These are phyloP conservation scores for Antitype chi DNA, from an alignment of 2,888 invertebrate species.

Conservation along the genomic window DNA sequence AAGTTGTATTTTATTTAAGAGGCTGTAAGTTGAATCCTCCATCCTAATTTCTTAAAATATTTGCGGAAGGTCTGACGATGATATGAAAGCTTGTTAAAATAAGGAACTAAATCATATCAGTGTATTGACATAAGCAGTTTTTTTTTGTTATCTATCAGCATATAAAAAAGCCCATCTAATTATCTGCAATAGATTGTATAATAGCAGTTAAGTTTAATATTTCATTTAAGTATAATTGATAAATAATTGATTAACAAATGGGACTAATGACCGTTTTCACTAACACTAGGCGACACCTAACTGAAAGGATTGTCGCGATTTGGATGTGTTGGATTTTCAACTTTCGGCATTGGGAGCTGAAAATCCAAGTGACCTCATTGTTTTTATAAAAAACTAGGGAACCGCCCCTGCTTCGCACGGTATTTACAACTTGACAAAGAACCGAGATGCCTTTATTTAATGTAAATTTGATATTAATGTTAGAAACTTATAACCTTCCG, in stretches of 20 bases:
- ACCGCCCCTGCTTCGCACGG: background rate
- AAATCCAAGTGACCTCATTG: background rate
- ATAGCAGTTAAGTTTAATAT: background rate
- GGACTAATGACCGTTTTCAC: background rate
- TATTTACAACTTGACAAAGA: background rate
- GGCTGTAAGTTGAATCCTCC: too few relatives aligned
- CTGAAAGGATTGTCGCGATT: background rate
- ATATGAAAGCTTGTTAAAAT: background rate
- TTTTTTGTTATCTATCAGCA: background rate
- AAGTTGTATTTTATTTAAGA: slow-evolving; percentile 69
- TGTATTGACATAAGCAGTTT: background rate
- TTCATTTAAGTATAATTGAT: background rate
- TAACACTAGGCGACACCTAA: background rate
- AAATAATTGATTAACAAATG: background rate
- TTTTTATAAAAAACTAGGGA: background rate
- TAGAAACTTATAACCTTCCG: background rate
- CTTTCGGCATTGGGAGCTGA: too few relatives aligned
- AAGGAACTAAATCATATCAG: background rate
- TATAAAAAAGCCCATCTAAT: too few relatives aligned
- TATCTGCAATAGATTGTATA: background rate
- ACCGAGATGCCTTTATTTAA: background rate
- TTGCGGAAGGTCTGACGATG: background rate
- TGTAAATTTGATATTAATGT: background rate
- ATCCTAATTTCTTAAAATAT: background rate
- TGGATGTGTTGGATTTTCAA: background rate